phyloP scores from a whole-genome alignment of 2,113 vertebrate species.

The Oenanthe oenanthe region DNA sequence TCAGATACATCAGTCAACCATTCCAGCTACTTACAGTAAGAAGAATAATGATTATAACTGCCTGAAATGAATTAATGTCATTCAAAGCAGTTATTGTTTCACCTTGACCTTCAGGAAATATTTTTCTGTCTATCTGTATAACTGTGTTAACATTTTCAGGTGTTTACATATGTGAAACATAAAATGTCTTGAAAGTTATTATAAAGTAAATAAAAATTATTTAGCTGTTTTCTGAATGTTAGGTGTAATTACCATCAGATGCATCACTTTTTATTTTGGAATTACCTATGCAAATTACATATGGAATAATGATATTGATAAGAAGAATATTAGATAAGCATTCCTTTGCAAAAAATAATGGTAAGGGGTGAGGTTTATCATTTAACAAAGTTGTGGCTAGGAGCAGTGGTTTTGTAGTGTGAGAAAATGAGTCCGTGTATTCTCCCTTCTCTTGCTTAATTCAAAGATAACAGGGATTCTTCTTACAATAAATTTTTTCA shows the following conservation, averaged over 20 bases:
- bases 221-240: neutral
- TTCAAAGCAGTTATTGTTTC: conserved; percentile 14
- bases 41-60: neutral
- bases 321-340: neutral
- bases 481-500: neutral
- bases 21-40: neutral
- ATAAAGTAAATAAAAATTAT: neutral
- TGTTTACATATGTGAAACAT: neutral
- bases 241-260: neutral
- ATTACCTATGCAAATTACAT: neutral
- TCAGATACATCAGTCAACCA: conserved; percentile 1
- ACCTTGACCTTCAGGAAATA: neutral
- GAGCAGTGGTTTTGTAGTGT: neutral
- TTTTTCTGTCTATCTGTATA: neutral
- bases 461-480: neutral
- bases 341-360: neutral
- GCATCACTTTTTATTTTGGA: neutral
- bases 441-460: neutral
- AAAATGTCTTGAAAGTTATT: neutral
- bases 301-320: neutral
- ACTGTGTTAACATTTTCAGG: neutral
- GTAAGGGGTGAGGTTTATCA: neutral
- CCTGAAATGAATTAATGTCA: neutral
- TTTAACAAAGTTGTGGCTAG: neutral
- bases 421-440: neutral